A percentile compares a stretch with the other conserved stretches of the same genome.
Evolutionary conservation across 2,888 invertebrate species (phyloP).

Genomic region (Arenicola marina): DNA sequence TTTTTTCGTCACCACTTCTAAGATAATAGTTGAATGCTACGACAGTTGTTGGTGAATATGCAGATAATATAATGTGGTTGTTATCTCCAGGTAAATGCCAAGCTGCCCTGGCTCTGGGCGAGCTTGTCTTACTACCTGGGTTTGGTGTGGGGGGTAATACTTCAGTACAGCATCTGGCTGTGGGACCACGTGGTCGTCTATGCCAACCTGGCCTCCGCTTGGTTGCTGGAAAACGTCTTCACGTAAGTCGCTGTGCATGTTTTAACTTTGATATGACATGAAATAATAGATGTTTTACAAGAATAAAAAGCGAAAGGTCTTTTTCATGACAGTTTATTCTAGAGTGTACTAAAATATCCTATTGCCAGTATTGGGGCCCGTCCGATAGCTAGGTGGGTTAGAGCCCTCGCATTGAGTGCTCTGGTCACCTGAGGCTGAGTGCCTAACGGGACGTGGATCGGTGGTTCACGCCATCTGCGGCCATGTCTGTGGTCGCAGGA

Average conservation of each 20-base stretch:
- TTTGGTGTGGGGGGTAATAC: not conserved
- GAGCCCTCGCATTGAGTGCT: too few species aligned
- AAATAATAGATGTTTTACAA: not conserved
- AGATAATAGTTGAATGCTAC: too few species aligned
- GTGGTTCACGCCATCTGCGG: too few species aligned
- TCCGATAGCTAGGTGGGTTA: too few species aligned
- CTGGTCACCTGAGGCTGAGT: too few species aligned
- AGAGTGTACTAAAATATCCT: too few species aligned
- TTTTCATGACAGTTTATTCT: too few species aligned
- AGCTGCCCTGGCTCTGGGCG: not conserved
- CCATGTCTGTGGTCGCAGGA: too few species aligned
- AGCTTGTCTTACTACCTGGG: not conserved
- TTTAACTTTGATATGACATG: not conserved
- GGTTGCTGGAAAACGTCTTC: slow-evolving; percentile 2
- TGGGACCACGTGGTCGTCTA: not conserved
- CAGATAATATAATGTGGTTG: not conserved
- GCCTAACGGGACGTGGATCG: too few species aligned
- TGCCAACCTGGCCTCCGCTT: not conserved
- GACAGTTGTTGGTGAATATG: too few species aligned
- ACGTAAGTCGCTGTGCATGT: not conserved
- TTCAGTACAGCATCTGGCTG: not conserved
- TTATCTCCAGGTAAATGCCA: not conserved
- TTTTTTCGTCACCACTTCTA: not conserved
- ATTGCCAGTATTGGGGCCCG: too few species aligned
- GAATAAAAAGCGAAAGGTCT: not conserved